Base-by-base conservation (phyloP, 1,140 invertebrate genomes). In the Periplaneta americana region DNA sequence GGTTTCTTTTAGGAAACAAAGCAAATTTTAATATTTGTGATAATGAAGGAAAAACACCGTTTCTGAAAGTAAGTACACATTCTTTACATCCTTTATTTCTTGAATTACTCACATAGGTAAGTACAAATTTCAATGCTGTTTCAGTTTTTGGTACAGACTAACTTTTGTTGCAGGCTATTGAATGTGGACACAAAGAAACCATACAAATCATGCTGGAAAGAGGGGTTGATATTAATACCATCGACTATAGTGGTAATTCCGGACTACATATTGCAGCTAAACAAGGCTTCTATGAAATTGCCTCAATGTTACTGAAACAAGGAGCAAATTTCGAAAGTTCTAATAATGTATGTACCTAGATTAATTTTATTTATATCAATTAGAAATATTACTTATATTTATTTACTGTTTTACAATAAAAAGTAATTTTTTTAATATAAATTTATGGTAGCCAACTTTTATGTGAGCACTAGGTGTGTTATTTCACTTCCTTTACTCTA, bases 211-310 rank as follows among this genome's bases (percentile, higher is more conserved):
- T 83, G 80, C n/a, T 83, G 35, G 82, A 83, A 48, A 66, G 75
- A n/a, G 80, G 82, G 13, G 79, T 74, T 15, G 82, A 82, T 76
- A 35, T 79, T 10, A 82, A 82, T 36, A 82, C 75, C 5, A 74
- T 82, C 22, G 82, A 82, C 74, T 79, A 80, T n/a, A 82, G 84
- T 84, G 86, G 85, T 22, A 87, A 87, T 81, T 84, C 84, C 79
- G 85, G 82, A n/a, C 83, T 87, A 74, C 86, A 87, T 78, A 81
- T 87, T 36, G 84, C 85, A 82, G 82, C 85, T 22, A 85, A 83
- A 80, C 83, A 83, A 39, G 85, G 86, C 17, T 87, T 84, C 78
- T 86, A 84, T 80, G 86, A 86, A 79, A 86, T 87, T n/a, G 83
- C 85, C 39, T 83, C 85, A 18, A 80, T 85, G 32, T 80, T 87